Conservation (phyloP, 2,797 vertebrate species). For the Serranus cabrilla region DNA sequence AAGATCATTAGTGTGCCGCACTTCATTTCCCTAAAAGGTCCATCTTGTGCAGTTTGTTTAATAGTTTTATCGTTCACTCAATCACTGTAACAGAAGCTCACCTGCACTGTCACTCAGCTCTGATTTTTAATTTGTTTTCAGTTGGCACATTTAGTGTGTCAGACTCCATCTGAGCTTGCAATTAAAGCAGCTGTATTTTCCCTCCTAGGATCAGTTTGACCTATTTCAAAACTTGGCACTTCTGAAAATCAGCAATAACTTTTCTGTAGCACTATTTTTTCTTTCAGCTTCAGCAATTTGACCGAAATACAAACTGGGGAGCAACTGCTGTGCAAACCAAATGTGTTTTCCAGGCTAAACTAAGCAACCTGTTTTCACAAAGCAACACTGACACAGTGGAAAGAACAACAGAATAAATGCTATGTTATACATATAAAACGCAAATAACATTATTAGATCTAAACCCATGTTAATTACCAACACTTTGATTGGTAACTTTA, state of each 20-base stretch:
- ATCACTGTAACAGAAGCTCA: conserved; percentile 21
- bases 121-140: conserved; percentile 30
- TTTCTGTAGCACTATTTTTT: conserved; percentile 33
- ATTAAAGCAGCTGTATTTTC: conserved; percentile 42
- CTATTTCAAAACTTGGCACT: conserved; percentile 58
- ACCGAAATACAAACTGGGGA: conserved; percentile 13
- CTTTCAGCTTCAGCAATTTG: conserved; percentile 44
- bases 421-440: too few species aligned
- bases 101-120: conserved; percentile 22
- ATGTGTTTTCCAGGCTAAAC: conserved; percentile 29
- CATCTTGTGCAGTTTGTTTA: conserved; percentile 25
- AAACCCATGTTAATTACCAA: too few species aligned
- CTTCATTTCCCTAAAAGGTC: conserved; percentile 53
- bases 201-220: conserved; percentile 49
- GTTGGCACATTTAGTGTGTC: conserved; percentile 20
- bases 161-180: conserved; percentile 36
- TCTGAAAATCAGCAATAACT: conserved; percentile 48
- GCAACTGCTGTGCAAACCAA: conserved; percentile 20
- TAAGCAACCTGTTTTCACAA: neutral
- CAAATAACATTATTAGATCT: too few species aligned
- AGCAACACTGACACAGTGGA: too few species aligned
- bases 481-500: too few species aligned
- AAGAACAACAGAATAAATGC: too few species aligned
- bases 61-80: conserved; percentile 23
- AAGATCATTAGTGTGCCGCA: conserved; percentile 60